Evolutionary conservation across 2,113 vertebrate genomes (phyloP).

Genomic region (Apaloderma vittatum): DNA sequence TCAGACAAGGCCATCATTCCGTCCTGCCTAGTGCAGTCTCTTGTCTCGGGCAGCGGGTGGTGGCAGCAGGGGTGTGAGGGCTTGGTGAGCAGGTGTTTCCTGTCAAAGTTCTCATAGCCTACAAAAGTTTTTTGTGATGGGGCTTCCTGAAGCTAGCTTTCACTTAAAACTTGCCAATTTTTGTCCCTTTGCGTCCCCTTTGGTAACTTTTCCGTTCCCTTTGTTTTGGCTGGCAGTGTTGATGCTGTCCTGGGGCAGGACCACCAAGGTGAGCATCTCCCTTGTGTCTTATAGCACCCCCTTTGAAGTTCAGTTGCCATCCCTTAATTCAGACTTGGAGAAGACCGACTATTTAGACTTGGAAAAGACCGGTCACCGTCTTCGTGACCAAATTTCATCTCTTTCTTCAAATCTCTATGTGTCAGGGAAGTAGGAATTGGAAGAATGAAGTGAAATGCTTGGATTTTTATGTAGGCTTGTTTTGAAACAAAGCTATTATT

Average conservation of each 20-base stretch:
- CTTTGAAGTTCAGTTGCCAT: background rate
- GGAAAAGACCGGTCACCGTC: background rate
- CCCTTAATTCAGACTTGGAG: background rate
- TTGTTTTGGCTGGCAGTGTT: background rate
- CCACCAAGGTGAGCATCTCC: background rate
- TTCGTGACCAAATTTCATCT: background rate
- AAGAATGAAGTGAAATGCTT: background rate
- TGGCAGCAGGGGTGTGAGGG: background rate
- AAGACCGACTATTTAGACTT: background rate
- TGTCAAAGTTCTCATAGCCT: background rate
- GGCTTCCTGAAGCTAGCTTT: background rate
- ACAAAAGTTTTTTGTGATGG: background rate
- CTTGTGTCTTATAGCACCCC: background rate
- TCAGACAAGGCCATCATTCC: background rate
- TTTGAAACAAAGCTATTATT: background rate
- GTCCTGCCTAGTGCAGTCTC: background rate
- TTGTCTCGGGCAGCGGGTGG: rapidly evolving
- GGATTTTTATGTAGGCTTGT: background rate
- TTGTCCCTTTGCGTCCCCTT: background rate
- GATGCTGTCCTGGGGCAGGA: background rate
- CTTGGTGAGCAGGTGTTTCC: background rate
- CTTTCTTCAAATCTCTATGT: background rate
- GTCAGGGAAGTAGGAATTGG: background rate
- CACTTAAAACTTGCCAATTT: background rate
- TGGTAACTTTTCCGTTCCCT: background rate